A percentile compares a stretch with the other conserved stretches of the same genome.
Conservation (phyloP, 1,140 invertebrate species). For the Drosophila ercepeae region DNA sequence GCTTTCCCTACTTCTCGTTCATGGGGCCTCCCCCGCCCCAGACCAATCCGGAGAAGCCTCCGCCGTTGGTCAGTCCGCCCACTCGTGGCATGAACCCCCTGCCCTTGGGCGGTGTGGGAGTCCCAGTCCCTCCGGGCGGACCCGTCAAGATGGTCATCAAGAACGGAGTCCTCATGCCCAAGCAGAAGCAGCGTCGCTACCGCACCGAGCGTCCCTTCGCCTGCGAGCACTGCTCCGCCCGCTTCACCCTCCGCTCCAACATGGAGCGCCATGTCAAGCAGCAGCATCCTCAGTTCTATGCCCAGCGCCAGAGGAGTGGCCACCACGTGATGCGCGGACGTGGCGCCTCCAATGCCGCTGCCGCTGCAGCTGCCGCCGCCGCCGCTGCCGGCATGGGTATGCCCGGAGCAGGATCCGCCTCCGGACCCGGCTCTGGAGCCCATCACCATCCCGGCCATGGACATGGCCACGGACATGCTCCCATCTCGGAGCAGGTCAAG, state of each 20-base stretch:
- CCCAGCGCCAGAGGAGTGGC: slow-evolving; percentile 87
- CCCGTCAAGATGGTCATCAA: slow-evolving; percentile 95
- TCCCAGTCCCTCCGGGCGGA: slow-evolving; percentile 82
- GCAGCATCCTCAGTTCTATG: slow-evolving; percentile 95
- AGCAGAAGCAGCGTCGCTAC: slow-evolving; percentile 95
- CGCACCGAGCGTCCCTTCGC: slow-evolving; percentile 95
- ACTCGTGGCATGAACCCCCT: background rate
- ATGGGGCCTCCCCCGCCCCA: slow-evolving; percentile 86
- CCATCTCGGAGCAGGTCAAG: slow-evolving; percentile 90
- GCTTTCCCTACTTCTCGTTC: slow-evolving; percentile 79
- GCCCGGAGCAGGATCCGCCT: background rate
- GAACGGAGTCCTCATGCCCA: slow-evolving; percentile 94
- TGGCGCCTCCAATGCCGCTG: slow-evolving; percentile 46
- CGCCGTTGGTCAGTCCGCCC: slow-evolving; percentile 11
- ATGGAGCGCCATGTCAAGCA: slow-evolving; percentile 97
- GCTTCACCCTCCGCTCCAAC: slow-evolving; percentile 95
- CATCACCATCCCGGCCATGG: slow-evolving; percentile 2
- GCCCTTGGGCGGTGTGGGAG: slow-evolving; percentile 18
- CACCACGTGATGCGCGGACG: slow-evolving; percentile 84
- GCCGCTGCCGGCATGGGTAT: slow-evolving; percentile 47
- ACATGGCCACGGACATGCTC: slow-evolving; percentile 65
- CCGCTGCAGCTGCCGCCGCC: slow-evolving; percentile 43
- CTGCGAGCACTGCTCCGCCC: slow-evolving; percentile 94
- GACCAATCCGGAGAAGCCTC: slow-evolving; percentile 85
- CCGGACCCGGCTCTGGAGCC: background rate